Evolutionary conservation across 2,888 invertebrate genomes (phyloP).

Genomic region (Clostera curtula): DNA sequence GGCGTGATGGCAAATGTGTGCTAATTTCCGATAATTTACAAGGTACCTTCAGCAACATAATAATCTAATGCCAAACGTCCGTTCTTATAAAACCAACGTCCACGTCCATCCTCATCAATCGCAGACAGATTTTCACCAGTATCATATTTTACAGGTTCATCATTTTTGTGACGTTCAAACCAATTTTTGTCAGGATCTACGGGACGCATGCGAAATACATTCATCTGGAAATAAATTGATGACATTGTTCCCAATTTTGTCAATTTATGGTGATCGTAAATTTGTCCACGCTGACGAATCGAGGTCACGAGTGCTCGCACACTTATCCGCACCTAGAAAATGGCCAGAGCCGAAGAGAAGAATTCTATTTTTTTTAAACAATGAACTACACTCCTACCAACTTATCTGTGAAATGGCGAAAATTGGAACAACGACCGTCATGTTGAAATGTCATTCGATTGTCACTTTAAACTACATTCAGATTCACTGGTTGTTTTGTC

Average conservation of each 20-base stretch:
- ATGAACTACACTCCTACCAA: no score
- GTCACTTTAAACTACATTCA: no score
- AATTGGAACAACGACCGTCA: no score
- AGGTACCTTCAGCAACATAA: slow-evolving; percentile 56
- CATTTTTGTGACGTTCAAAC: slow-evolving; percentile 57
- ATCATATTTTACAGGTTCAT: slow-evolving; percentile 45
- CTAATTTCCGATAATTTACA: background rate
- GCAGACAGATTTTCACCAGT: slow-evolving; percentile 55
- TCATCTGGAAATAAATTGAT: slow-evolving; percentile 37
- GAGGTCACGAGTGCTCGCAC: no score
- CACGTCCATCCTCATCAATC: slow-evolving; percentile 51
- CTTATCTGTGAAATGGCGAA: no score
- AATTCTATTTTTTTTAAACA: no score
- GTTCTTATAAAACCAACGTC: slow-evolving; percentile 54
- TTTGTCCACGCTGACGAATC: no score
- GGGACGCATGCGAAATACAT: slow-evolving; percentile 62
- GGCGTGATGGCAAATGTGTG: background rate
- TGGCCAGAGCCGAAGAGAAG: no score
- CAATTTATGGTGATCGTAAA: no score
- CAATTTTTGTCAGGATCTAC: slow-evolving; percentile 62
- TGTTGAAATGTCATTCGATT: no score
- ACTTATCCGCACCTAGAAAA: no score
- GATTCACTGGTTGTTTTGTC: no score
- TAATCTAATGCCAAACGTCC: slow-evolving; percentile 56
- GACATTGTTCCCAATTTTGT: background rate